These are phyloP conservation scores for Neuroterus valhalla DNA, from an alignment of 1,140 invertebrate species.

Conservation along the genomic window DNA sequence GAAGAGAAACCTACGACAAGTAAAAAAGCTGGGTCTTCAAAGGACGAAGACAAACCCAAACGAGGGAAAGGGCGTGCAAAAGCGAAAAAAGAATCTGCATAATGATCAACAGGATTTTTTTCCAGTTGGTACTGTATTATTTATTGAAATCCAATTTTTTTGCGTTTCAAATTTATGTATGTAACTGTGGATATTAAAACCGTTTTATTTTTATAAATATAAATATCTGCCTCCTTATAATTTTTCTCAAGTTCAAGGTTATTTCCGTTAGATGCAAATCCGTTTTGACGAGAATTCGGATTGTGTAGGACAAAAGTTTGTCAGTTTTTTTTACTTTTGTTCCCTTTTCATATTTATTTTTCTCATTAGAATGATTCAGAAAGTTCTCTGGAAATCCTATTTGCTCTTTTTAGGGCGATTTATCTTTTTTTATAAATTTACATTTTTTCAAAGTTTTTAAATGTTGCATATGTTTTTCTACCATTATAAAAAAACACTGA, in stretches of 20 bases:
- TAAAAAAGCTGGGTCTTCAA: constrained; percentile 37
- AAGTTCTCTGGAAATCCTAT: too few relatives aligned
- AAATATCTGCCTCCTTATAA: neutral
- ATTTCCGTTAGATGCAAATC: too few relatives aligned
- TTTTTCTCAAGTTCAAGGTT: neutral
- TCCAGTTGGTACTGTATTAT: constrained; percentile 3
- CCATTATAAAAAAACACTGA: too few relatives aligned
- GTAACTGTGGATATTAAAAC: constrained; percentile 1
- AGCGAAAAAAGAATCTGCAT: constrained; percentile 44
- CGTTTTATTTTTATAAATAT: constrained; percentile 11
- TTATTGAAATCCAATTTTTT: constrained; percentile 9
- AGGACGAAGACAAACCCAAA: constrained; percentile 40
- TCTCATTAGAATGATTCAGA: too few relatives aligned
- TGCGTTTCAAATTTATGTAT: constrained; percentile 32
- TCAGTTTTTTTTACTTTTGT: too few relatives aligned
- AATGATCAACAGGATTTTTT: neutral
- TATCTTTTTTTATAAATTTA: too few relatives aligned
- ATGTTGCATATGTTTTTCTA: too few relatives aligned
- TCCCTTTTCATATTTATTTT: too few relatives aligned
- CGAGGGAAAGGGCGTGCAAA: constrained; percentile 61
- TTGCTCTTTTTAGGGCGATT: too few relatives aligned
- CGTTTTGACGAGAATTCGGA: too few relatives aligned
- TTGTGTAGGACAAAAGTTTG: too few relatives aligned
- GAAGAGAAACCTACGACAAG: constrained; percentile 38
- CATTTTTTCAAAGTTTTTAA: too few relatives aligned